A percentile compares a stretch with the other conserved stretches of the same genome.
Conservation (phyloP, 2,113 vertebrate genomes). For the Neofelis nebulosa region DNA sequence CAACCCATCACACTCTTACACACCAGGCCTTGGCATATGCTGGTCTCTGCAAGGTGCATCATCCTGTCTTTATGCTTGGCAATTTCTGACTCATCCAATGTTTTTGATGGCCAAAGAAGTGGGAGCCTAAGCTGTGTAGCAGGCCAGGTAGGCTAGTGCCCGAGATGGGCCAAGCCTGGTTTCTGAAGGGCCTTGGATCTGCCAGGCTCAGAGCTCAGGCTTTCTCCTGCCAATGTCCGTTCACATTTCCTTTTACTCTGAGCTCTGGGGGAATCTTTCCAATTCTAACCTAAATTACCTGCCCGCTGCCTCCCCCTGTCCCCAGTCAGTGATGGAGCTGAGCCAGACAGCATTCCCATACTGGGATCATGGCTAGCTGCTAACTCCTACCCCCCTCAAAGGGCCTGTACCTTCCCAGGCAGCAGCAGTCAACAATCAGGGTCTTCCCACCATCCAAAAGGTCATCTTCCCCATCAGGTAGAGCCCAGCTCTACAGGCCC, state of each 20-base stretch:
- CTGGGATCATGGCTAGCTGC: not conserved
- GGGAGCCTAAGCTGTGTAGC: not conserved
- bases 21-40: not conserved
- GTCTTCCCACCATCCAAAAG: not conserved
- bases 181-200: not conserved
- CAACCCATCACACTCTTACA: not conserved
- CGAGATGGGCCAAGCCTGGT: not conserved
- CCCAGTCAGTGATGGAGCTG: not conserved
- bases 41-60: not conserved
- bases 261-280: not conserved
- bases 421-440: not conserved
- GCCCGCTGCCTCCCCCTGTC: not conserved
- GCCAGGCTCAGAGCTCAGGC: not conserved
- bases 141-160: not conserved
- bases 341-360: not conserved
- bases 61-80: not conserved
- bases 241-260: not conserved
- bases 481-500: not conserved
- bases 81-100: not conserved
- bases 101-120: conserved; percentile 6
- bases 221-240: not conserved
- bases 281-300: conserved; percentile 27
- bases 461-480: not conserved
- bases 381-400: not conserved
- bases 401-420: not conserved